phyloP scores from a whole-genome alignment of 2,797 vertebrate species.

The Cyclura pinguis region DNA sequence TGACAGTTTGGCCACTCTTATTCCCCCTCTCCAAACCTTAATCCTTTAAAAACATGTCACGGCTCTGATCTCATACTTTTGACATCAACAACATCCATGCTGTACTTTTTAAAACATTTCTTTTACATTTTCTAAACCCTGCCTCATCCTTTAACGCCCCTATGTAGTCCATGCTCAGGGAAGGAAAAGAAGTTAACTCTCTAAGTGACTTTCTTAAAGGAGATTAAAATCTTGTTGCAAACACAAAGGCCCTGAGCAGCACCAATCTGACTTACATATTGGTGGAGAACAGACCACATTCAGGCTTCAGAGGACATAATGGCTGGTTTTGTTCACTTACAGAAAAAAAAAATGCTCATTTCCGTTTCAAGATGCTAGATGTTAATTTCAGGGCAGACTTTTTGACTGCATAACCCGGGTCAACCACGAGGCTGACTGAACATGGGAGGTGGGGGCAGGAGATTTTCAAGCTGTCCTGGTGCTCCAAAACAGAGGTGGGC shows the following conservation, averaged over 20 bases:
- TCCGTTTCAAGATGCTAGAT: background rate
- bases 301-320: background rate
- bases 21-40: background rate
- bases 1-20: background rate
- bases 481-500: background rate
- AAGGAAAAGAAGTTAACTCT: background rate
- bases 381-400: background rate
- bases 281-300: background rate
- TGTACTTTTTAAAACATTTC: constrained; percentile 64
- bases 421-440: background rate
- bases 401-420: background rate
- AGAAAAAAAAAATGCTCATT: background rate
- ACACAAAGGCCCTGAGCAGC: background rate
- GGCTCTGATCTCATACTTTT: background rate
- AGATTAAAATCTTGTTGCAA: constrained; percentile 1
- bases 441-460: too few species aligned
- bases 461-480: background rate
- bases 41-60: background rate
- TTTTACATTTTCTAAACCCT: constrained; percentile 56
- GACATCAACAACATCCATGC: constrained; percentile 38
- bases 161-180: accelerated
- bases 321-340: background rate
- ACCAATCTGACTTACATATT: background rate
- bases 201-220: background rate
- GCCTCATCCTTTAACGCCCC: background rate